Conservation (phyloP, 2,888 invertebrate species). For the Panzeria rudis region DNA sequence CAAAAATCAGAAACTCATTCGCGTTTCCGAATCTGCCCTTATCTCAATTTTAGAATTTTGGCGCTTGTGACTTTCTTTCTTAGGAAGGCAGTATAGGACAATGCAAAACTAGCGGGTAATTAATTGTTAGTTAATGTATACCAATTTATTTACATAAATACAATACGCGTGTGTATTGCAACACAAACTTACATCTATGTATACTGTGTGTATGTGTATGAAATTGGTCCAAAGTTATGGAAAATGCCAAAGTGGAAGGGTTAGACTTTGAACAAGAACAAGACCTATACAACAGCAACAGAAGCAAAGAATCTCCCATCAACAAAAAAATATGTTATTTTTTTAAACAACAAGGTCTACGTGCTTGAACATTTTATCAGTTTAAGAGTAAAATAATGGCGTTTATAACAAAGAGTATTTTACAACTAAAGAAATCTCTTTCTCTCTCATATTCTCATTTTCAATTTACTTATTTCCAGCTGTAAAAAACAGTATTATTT, state of each 20-base stretch:
- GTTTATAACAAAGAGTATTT: neutral
- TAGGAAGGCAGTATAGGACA: too few species aligned
- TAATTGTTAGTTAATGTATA: neutral
- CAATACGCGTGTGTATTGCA: neutral
- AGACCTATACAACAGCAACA: conserved; percentile 12
- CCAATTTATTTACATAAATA: neutral
- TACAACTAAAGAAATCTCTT: neutral
- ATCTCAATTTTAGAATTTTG: too few species aligned
- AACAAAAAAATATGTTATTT: neutral
- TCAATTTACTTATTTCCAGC: neutral
- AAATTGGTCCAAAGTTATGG: conserved; percentile 64
- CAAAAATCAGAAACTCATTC: too few species aligned
- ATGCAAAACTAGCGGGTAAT: neutral
- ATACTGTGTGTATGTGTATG: neutral
- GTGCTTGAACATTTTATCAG: neutral
- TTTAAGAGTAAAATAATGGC: conserved; percentile 11
- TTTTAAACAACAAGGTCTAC: conserved; percentile 12
- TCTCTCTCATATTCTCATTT: neutral
- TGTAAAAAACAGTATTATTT: conserved; percentile 17
- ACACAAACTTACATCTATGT: neutral
- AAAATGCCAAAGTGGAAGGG: conserved; percentile 65
- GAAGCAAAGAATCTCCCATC: neutral
- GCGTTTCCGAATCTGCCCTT: too few species aligned
- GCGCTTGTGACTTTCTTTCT: too few species aligned
- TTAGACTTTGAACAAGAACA: conserved; percentile 49